A percentile compares a stretch with the other conserved stretches of the same genome.
Conservation (phyloP, 2,113 vertebrate genomes). For the Eptesicus fuscus region DNA sequence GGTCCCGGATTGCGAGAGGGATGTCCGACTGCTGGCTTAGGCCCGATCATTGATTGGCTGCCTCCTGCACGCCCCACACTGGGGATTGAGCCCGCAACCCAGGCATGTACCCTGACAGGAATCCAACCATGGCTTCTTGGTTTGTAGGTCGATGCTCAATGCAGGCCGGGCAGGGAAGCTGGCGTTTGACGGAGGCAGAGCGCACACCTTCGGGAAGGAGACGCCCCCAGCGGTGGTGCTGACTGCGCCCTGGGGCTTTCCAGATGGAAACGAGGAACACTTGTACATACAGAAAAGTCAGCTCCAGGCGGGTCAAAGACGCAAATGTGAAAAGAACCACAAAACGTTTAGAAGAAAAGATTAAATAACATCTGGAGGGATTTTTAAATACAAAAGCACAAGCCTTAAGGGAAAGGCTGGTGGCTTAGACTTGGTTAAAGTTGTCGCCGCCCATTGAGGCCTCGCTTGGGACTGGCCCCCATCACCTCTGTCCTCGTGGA, state of each 20-base stretch:
- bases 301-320: background rate
- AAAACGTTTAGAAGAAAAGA: background rate
- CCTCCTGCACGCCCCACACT: too few species aligned
- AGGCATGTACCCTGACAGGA: too few species aligned
- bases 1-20: too few species aligned
- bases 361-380: background rate
- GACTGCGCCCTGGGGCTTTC: accelerated
- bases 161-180: too few species aligned
- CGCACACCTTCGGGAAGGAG: accelerated
- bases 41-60: too few species aligned
- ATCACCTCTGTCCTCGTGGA: accelerated
- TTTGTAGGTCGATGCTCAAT: too few species aligned
- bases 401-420: background rate
- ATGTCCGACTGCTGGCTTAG: too few species aligned
- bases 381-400: background rate
- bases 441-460: background rate
- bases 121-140: too few species aligned
- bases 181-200: background rate
- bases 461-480: background rate
- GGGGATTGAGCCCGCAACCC: too few species aligned
- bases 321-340: background rate
- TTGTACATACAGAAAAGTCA: background rate
- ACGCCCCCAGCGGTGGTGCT: accelerated
- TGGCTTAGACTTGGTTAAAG: background rate
- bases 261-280: accelerated